A percentile compares a stretch with the other conserved stretches of the same genome.
These are phyloP conservation scores for Tenthredo amoena DNA, from an alignment of 2,888 invertebrate species.

Conservation along the genomic window DNA sequence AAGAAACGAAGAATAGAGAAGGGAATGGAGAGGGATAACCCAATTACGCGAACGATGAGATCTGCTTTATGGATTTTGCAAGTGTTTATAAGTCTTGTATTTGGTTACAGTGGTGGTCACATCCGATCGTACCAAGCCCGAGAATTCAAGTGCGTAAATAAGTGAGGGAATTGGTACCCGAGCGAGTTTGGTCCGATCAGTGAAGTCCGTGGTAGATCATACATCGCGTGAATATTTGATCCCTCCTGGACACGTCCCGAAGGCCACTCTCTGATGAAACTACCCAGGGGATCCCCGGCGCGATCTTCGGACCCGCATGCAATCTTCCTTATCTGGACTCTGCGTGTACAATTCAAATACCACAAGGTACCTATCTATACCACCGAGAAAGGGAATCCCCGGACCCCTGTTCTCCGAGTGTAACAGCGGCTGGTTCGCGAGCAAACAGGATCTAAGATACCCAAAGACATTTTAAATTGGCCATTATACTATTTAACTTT, in stretches of 20 bases:
- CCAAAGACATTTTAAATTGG: slow-evolving; percentile 77
- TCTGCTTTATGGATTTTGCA: neutral
- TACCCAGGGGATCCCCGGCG: slow-evolving; percentile 34
- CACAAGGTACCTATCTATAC: neutral
- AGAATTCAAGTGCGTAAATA: slow-evolving; percentile 6
- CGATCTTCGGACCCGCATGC: slow-evolving; percentile 1
- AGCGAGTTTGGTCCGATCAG: slow-evolving; percentile 18
- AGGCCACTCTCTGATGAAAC: slow-evolving; percentile 50
- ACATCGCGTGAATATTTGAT: slow-evolving; percentile 44
- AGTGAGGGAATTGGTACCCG: slow-evolving; percentile 31
- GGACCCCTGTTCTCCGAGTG: slow-evolving; percentile 25
- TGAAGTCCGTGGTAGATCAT: slow-evolving; percentile 29
- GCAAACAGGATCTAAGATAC: slow-evolving; percentile 76
- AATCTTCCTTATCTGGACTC: slow-evolving; percentile 41
- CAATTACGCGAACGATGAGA: neutral
- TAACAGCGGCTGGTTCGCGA: slow-evolving; percentile 47
- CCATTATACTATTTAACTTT: slow-evolving; percentile 78
- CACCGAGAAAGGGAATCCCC: neutral
- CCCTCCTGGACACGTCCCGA: slow-evolving; percentile 45
- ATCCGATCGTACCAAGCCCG: neutral
- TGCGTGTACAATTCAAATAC: slow-evolving; percentile 37
- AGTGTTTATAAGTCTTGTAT: neutral
- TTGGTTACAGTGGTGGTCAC: neutral
- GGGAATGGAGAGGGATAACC: neutral
- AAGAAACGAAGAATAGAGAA: neutral